phyloP scores from a whole-genome alignment of 2,797 vertebrate species.

The Melanogrammus aeglefinus region DNA sequence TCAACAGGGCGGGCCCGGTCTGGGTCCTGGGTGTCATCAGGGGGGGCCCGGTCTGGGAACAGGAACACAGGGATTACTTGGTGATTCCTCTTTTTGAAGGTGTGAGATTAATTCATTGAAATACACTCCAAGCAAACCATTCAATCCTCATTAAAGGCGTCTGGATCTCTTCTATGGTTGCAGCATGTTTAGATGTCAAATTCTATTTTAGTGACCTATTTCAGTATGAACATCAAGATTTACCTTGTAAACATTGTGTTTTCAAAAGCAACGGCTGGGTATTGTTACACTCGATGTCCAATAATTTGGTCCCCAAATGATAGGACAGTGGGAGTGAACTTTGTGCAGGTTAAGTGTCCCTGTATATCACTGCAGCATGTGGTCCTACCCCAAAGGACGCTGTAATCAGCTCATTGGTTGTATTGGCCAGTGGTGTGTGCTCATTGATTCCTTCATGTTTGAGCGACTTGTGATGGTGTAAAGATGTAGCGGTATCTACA shows the following conservation, averaged over 20 bases:
- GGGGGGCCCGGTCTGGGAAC: background rate
- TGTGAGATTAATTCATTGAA: background rate
- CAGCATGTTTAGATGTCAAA: background rate
- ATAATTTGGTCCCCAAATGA: background rate
- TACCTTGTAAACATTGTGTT: background rate
- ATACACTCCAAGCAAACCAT: background rate
- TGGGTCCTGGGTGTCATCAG: background rate
- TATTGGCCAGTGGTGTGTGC: background rate
- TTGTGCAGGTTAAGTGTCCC: too few species aligned
- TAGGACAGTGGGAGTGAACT: background rate
- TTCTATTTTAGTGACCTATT: too few species aligned
- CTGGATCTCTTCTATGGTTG: background rate
- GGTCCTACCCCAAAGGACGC: constrained; percentile 13
- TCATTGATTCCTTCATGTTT: constrained; percentile 9
- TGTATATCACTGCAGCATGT: background rate
- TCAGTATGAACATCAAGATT: background rate
- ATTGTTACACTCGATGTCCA: background rate
- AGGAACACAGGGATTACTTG: background rate
- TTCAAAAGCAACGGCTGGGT: background rate
- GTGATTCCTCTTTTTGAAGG: background rate
- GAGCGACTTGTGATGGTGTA: background rate
- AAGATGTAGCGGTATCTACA: background rate
- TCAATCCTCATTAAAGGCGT: background rate
- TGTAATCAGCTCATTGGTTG: constrained; percentile 11
- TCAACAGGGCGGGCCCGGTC: too few species aligned